Base-by-base conservation (phyloP, 2,113 vertebrate species). In the Parus major region DNA sequence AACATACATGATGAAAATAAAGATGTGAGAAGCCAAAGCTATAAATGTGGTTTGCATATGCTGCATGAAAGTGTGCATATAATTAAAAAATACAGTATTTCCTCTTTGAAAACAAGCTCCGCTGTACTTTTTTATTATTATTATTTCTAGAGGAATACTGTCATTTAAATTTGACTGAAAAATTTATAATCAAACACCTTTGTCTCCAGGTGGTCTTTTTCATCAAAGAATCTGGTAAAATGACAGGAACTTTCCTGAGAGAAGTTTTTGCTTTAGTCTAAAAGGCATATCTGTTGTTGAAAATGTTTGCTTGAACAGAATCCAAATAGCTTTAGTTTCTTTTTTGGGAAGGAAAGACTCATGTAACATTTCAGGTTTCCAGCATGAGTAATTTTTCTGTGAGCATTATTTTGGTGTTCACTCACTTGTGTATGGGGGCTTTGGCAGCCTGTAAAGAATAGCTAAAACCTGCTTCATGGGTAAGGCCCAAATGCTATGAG, bases 341-440 rank as follows among this genome's bases (percentile, higher is more conserved):
- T 92, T 82, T 93, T 71, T 42, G 46, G 61, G 82, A 57, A 88
- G 61, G 53, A 75, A 79, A 31, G 90, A 57, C 41, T 91, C 70
- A 87, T 82, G 42, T 85, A 88, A 82, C 70, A 88, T 82, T 95
- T 92, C 25, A 82, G 49, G 56, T 72, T 83, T 76, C 59, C 47
- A 95, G 76, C 78, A 82, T 88, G 92, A 96, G 53, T 90, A 93
- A 96, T 94, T 92, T 63, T 95, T 92, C 23, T 90, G 46, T 61
- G 88, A 90, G 66, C 63, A 41, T 92, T 95, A 69, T 88, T 94
- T 87, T 93, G 87, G 64, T 2, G 0, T 82, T 88, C 52, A 24
- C 36, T 91, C 6, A 10, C 47, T 93, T 70, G 24, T 44, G 17
- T 71, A 24, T 52, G n/a, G 39, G 83, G 56, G 20, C 33, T 91